Evolutionary conservation across 2,797 vertebrate species (phyloP).

Genomic region (Mus spretus): DNA sequence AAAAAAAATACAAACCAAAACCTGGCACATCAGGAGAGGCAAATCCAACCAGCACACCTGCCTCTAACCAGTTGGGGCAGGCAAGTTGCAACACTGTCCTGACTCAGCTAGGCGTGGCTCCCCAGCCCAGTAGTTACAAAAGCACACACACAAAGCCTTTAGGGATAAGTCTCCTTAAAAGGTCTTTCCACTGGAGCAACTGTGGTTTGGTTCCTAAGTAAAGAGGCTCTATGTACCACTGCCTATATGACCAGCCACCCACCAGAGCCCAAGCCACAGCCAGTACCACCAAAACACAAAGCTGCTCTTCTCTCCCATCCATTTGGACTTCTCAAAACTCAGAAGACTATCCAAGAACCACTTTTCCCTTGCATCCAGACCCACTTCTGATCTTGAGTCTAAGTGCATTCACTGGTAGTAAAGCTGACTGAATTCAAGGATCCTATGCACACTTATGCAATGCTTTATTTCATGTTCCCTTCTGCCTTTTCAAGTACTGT

Average conservation of each 20-base stretch:
- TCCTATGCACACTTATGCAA: background rate
- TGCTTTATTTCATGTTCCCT: background rate
- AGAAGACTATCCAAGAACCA: background rate
- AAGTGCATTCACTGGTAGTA: background rate
- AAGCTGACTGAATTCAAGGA: background rate
- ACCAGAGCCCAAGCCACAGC: background rate
- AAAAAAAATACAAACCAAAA: constrained; percentile 54
- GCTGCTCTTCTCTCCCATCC: background rate
- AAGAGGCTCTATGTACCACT: background rate
- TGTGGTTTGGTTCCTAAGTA: background rate
- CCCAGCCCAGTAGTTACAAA: background rate
- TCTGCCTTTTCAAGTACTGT: background rate
- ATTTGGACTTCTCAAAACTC: background rate
- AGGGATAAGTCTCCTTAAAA: background rate
- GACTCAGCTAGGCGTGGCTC: constrained; percentile 15
- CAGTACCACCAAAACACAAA: constrained; percentile 10
- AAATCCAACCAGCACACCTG: background rate
- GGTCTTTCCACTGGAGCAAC: background rate
- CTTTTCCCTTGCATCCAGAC: background rate
- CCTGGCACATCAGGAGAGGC: background rate
- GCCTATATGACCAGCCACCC: background rate
- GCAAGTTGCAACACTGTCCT: background rate
- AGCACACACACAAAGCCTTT: background rate
- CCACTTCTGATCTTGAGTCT: background rate
- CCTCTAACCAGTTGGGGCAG: constrained; percentile 8